Conservation (phyloP, 2,113 vertebrate genomes). For the Ginglymostoma cirratum region DNA sequence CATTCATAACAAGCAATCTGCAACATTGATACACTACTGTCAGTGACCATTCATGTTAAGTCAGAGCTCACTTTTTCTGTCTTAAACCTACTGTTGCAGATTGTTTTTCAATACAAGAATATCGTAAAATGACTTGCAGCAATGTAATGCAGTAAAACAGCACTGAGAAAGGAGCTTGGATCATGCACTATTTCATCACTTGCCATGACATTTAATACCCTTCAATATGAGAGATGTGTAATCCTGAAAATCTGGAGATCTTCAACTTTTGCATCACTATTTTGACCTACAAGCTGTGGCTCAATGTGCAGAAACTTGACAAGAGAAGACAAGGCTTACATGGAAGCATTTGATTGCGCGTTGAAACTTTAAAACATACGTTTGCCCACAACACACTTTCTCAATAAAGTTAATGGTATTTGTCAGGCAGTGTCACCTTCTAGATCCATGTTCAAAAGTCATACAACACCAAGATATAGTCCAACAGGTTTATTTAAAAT, state of each 20-base stretch:
- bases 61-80: background rate
- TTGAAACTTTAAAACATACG: background rate
- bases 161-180: background rate
- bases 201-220: background rate
- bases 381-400: background rate
- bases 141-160: background rate
- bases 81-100: background rate
- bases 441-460: background rate
- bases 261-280: too few relatives aligned
- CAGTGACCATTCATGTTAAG: background rate
- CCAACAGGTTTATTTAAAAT: too few relatives aligned
- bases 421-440: background rate
- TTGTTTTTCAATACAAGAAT: background rate
- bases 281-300: too few relatives aligned
- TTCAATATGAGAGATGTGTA: too few relatives aligned
- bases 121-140: background rate
- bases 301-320: too few relatives aligned
- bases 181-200: background rate
- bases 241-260: too few relatives aligned
- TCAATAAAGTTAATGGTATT: background rate
- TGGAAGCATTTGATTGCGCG: background rate
- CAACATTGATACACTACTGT: background rate
- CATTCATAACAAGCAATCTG: background rate
- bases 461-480: too few relatives aligned
- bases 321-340: background rate